A percentile compares a stretch with the other conserved stretches of the same genome.
These are phyloP conservation scores for Mustela nigripes DNA, from an alignment of 2,113 vertebrate genomes.

Conservation along the genomic window DNA sequence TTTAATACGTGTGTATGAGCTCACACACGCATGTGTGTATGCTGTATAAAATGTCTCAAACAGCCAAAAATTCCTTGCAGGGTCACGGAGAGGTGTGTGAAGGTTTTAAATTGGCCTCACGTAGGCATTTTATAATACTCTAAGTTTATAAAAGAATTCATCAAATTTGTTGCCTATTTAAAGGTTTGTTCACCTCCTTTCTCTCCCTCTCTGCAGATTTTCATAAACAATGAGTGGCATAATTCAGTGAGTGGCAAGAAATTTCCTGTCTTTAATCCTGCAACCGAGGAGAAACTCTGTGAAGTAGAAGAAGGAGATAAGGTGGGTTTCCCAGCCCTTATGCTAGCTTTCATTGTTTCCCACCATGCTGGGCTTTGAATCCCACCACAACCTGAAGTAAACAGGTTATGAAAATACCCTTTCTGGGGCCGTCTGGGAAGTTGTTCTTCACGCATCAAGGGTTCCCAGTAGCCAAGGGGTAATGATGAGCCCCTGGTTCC, in stretches of 20 bases:
- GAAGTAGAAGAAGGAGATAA: conserved; percentile 93
- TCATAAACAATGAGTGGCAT: conserved; percentile 95
- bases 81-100: not conserved
- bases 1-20: not conserved
- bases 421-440: not conserved
- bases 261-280: conserved; percentile 92
- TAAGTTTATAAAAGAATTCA: not conserved
- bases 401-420: not conserved
- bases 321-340: conserved; percentile 79
- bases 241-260: conserved; percentile 91
- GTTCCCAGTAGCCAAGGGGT: not conserved
- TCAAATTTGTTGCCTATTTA: not conserved
- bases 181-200: not conserved
- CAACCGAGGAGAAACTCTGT: conserved; percentile 92
- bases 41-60: not conserved
- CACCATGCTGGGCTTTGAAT: not conserved
- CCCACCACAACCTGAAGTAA: not conserved
- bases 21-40: not conserved
- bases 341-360: not conserved
- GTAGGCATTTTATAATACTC: not conserved
- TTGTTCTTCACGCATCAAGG: not conserved
- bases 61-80: not conserved
- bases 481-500: not conserved
- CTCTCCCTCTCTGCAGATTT: conserved; percentile 88
- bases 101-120: not conserved